phyloP scores from a whole-genome alignment of 2,113 vertebrate species.

The Grallaria varia region DNA sequence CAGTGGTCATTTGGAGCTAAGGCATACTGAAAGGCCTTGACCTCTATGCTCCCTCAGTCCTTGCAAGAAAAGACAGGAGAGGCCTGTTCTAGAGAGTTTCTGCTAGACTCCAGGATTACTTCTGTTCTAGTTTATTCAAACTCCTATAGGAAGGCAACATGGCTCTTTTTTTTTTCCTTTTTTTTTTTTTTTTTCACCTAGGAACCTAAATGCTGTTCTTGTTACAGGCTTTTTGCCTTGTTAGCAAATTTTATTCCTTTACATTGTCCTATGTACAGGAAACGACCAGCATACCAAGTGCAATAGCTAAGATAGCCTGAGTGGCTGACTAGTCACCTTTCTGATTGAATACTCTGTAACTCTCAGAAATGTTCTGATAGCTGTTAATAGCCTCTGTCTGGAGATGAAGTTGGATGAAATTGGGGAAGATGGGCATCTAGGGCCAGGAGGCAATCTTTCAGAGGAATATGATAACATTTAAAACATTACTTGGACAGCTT shows the following conservation, averaged over 20 bases:
- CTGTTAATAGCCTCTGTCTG: not conserved
- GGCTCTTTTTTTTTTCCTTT: not conserved
- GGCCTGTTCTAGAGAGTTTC: not conserved
- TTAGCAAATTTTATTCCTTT: not conserved
- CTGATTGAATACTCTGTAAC: not conserved
- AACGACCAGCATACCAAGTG: not conserved
- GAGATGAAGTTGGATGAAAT: not conserved
- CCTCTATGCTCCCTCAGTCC: not conserved
- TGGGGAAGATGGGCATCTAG: not conserved
- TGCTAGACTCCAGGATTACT: not conserved
- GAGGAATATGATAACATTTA: not conserved
- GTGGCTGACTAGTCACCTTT: not conserved
- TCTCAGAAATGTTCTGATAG: not conserved
- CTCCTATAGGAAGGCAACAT: not conserved
- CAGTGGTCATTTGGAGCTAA: not conserved
- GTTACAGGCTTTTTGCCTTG: not conserved
- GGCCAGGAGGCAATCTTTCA: not conserved
- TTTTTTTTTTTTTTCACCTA: fast-evolving
- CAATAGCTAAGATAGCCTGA: not conserved
- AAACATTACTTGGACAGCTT: not conserved
- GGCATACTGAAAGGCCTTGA: not conserved
- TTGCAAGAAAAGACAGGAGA: not conserved
- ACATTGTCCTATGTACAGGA: not conserved
- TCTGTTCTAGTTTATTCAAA: not conserved
- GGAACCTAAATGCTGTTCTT: not conserved